Conservation (phyloP, 1,140 invertebrate genomes). For the Prorops nasuta region DNA sequence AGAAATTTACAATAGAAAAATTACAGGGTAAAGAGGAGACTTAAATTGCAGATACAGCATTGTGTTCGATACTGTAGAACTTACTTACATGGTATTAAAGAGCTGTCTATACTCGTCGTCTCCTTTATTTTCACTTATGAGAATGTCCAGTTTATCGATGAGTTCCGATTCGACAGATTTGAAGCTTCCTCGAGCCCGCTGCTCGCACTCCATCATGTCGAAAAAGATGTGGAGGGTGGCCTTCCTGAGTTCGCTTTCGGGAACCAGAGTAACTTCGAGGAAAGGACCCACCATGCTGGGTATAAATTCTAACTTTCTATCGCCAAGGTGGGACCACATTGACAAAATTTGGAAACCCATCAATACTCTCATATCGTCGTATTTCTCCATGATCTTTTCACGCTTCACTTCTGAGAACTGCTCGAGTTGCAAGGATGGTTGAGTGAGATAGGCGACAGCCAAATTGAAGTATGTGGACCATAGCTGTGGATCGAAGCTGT, state of each 20-base stretch:
- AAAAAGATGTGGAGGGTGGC: slow-evolving; percentile 94
- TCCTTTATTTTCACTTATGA: slow-evolving; percentile 90
- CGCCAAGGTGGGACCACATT: slow-evolving; percentile 89
- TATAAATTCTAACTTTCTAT: slow-evolving; percentile 85
- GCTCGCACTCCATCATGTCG: slow-evolving; percentile 96
- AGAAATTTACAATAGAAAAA: too few relatives aligned
- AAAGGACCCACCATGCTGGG: slow-evolving; percentile 92
- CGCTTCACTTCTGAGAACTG: slow-evolving; percentile 78
- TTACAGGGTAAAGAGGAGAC: too few relatives aligned
- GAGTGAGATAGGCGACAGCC: slow-evolving; percentile 84
- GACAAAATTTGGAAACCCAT: slow-evolving; percentile 92
- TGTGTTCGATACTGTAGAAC: too few relatives aligned
- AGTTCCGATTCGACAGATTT: slow-evolving; percentile 87
- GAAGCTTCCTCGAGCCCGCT: slow-evolving; percentile 78
- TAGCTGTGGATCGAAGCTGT: slow-evolving; percentile 64
- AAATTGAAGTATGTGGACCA: slow-evolving; percentile 91
- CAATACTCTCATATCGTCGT: slow-evolving; percentile 88
- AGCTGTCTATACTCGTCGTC: slow-evolving; percentile 89
- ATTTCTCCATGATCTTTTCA: slow-evolving; percentile 75
- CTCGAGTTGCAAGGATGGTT: slow-evolving; percentile 83
- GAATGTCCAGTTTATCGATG: slow-evolving; percentile 89
- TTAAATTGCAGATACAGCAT: too few relatives aligned
- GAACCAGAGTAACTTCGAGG: slow-evolving; percentile 90
- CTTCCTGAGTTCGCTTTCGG: slow-evolving; percentile 82
- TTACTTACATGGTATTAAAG: slow-evolving; percentile 91